Percentiles rank a stretch among this genome's conserved stretches.
Evolutionary conservation across 2,888 invertebrate genomes (phyloP).

Genomic region (Ichneumoninae sp.): DNA sequence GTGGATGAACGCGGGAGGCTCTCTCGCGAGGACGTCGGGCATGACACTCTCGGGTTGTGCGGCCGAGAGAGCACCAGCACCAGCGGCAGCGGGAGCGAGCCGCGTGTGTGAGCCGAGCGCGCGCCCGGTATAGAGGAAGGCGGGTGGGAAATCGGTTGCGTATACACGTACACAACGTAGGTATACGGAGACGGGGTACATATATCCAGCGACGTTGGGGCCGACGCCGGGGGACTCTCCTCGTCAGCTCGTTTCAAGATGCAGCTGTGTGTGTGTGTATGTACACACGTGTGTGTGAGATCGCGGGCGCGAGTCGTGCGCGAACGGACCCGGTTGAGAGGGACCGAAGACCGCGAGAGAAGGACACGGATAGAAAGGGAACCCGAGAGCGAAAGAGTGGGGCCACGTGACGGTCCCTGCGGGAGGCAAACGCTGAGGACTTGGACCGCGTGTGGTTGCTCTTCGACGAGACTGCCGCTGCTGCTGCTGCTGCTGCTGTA

Average conservation of each 20-base stretch:
- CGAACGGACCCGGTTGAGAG: conserved; percentile 63
- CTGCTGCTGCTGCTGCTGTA: conserved; percentile 69
- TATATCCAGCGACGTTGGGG: conserved; percentile 51
- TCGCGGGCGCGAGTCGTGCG: conserved; percentile 77
- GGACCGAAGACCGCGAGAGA: conserved; percentile 42
- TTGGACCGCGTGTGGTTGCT: conserved; percentile 73
- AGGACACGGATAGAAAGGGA: conserved; percentile 50
- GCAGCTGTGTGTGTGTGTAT: conserved; percentile 76
- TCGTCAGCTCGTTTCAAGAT: conserved; percentile 80
- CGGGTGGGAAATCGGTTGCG: conserved; percentile 73
- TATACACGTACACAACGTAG: conserved; percentile 51
- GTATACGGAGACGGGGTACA: conserved; percentile 34
- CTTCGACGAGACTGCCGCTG: conserved; percentile 62
- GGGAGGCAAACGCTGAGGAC: conserved; percentile 80
- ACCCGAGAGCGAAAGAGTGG: conserved; percentile 63
- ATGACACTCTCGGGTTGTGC: conserved; percentile 68
- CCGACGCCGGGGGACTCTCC: conserved; percentile 64
- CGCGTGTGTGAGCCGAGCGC: conserved; percentile 68
- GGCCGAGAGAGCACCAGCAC: conserved; percentile 61
- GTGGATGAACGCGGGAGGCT: conserved; percentile 67
- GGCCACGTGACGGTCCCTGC: conserved; percentile 84
- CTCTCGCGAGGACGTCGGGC: conserved; percentile 68
- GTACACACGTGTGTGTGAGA: conserved; percentile 79
- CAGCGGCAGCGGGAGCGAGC: conserved; percentile 62
- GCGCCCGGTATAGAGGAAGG: conserved; percentile 61